phyloP scores from a whole-genome alignment of 2,113 vertebrate species.

The Delphinapterus leucas region DNA sequence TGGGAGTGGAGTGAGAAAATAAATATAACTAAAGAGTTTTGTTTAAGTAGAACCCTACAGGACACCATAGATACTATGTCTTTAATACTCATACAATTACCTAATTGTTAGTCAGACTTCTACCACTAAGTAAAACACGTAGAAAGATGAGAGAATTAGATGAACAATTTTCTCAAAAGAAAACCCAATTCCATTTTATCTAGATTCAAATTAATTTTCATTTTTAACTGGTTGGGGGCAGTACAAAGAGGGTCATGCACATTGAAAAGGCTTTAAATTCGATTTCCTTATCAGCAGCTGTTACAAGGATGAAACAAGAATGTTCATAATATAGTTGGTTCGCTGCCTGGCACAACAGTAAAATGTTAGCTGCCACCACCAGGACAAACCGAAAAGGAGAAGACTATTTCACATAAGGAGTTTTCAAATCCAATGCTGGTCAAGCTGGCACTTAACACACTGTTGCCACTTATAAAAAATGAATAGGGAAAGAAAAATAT shows the following conservation, averaged over 20 bases:
- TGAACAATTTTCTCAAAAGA: conserved; percentile 15
- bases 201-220: not conserved
- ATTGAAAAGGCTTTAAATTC: not conserved
- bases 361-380: not conserved
- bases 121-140: not conserved
- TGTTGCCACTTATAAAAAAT: not conserved
- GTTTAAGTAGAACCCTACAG: not conserved
- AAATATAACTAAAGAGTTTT: not conserved
- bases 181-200: not conserved
- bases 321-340: not conserved
- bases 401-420: not conserved
- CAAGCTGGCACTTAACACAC: not conserved
- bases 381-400: not conserved
- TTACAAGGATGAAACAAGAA: not conserved
- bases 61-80: not conserved
- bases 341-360: not conserved
- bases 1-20: not conserved
- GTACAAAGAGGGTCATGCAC: not conserved
- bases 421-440: not conserved
- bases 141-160: not conserved
- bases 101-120: not conserved
- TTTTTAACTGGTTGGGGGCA: not conserved
- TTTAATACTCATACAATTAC: not conserved
- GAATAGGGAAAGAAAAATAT: not conserved
- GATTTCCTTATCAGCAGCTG: not conserved